Base-by-base conservation (phyloP, 1,140 invertebrate genomes). In the Lepidurus couesii region DNA sequence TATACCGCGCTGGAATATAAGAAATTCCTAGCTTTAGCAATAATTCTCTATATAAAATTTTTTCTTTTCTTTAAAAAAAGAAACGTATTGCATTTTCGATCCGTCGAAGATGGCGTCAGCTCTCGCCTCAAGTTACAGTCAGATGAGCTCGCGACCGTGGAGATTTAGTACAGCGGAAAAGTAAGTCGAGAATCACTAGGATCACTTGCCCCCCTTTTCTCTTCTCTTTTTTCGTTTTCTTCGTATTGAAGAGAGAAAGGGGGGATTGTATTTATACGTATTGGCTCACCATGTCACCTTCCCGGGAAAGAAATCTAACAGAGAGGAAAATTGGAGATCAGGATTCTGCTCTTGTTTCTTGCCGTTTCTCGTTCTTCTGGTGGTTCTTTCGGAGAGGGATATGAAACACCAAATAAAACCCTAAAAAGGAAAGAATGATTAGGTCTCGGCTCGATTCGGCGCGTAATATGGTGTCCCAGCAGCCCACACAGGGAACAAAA, bases 321-420 rank as follows among this genome's bases (percentile, higher is more conserved):
- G 53, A 13, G 16, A 65, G 21, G 53, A 65, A 65, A 65, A 65
- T 65, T 65, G 53, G 53, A 65, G 53, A 65, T 65, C 53, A 65
- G 7, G 53, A 4, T 65, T 13, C 8, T 65, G 6, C 3, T 7
- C 16, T 21, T 65, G 16, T 16, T 21, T 65, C 13, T 16, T 4
- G 16, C 4, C 53, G 21, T 16, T 65, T 9, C 21, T 65, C 13
- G 16, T 65, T 16, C 53, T 65, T 65, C 7, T 13, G 16, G 2
- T 16, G 53, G 4, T 34, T 34, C 34, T 34, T 34, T 34, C 34
- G 34, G 34, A 4, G 34, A 34, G 34, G 34, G 34, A 34, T 34
- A 34, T 34, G 34, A 34, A 34, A 34, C 34, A 34, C 34, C 34
- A 34, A 34, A 34, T 34, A 34, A 34, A 34, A 34, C 34, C 34